Evolutionary conservation across 2,113 vertebrate genomes (phyloP).

Genomic region (Prionailurus viverrinus): DNA sequence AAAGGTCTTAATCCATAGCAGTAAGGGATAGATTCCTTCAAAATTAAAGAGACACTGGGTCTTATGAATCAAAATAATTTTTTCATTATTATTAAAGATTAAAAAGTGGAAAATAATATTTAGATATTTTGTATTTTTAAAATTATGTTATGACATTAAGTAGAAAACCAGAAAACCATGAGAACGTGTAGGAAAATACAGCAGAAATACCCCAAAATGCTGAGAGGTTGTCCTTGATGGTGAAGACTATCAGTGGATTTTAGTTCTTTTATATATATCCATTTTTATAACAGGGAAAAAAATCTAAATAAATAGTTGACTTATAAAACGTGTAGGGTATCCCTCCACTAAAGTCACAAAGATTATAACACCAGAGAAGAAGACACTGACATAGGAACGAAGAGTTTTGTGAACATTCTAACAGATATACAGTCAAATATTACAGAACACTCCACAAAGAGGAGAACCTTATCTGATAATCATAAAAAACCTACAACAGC

Average conservation of each 20-base stretch:
- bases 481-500: neutral
- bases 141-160: conserved; percentile 1
- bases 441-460: neutral
- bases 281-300: neutral
- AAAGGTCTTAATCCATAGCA: neutral
- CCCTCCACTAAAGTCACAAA: neutral
- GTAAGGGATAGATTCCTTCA: neutral
- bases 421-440: neutral
- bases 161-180: conserved; percentile 13
- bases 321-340: neutral
- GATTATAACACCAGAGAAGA: neutral
- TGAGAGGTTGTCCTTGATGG: neutral
- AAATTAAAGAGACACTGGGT: neutral
- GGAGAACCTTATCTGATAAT: neutral
- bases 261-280: neutral
- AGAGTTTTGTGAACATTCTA: neutral
- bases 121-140: neutral
- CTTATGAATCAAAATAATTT: neutral
- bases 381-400: neutral
- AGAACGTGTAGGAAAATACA: neutral
- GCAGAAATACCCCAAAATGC: neutral
- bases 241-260: neutral
- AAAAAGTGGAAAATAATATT: conserved; percentile 31
- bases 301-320: neutral
- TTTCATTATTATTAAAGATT: neutral